Evolutionary conservation across 2,888 invertebrate species (phyloP).

Genomic region (Cryptocheilus praepositus): DNA sequence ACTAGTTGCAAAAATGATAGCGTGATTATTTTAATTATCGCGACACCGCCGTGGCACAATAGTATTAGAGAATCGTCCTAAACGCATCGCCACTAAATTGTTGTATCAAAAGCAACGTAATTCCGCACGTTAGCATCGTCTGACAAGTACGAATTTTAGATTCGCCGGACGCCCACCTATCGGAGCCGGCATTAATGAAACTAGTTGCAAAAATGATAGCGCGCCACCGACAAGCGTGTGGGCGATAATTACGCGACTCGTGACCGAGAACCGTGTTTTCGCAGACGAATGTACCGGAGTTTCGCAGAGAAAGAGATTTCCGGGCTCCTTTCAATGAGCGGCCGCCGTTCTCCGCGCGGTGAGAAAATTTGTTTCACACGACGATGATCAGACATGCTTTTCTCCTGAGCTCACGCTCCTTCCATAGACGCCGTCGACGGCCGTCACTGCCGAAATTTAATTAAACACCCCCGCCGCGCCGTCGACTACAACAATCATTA

Average conservation of each 20-base stretch:
- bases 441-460: neutral
- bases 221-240: constrained; percentile 10
- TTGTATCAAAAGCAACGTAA: too few species aligned
- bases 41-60: too few species aligned
- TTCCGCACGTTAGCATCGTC: neutral
- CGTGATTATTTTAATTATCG: too few species aligned
- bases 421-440: neutral
- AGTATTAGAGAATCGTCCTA: too few species aligned
- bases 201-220: too few species aligned
- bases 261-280: constrained; percentile 47
- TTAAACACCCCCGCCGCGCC: neutral
- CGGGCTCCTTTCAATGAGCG: constrained; percentile 53
- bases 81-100: too few species aligned
- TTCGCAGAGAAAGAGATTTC: constrained; percentile 54
- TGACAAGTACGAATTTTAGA: neutral
- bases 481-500: neutral
- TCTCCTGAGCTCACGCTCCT: constrained; percentile 13
- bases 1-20: too few species aligned
- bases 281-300: constrained; percentile 48
- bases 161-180: too few species aligned
- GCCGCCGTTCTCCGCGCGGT: constrained; percentile 37
- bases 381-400: constrained; percentile 37
- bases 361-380: constrained; percentile 51
- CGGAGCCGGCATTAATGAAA: too few species aligned
- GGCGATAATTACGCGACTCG: constrained; percentile 44